Evolutionary conservation across 2,888 invertebrate genomes (phyloP), one percentile per base, ranked within the genome.

Genomic region (Drosophila demipolita): DNA sequence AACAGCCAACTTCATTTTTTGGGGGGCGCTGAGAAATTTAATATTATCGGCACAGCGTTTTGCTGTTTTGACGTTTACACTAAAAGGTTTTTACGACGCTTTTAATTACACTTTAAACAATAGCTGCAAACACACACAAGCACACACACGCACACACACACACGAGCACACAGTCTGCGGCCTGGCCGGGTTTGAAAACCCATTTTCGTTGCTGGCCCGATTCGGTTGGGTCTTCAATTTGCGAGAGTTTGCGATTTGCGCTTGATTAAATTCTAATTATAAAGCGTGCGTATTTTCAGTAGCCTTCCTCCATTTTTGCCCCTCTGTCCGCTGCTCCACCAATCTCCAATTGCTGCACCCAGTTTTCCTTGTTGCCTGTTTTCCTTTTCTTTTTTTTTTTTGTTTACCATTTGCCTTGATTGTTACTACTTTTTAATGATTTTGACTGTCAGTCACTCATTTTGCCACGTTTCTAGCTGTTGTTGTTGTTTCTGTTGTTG

Each of bases 241-340:
- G 86, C 78, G 61, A 75, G 63, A 83, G 88, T 79, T 87, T 75
- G 87, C 90, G 89, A 90, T 88, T 87, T 88, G 84, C 84, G 90
- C 87, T 90, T 88, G 87, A 88, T 88, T 88, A 88, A 90, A 90
- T 88, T 90, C 90, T 88, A 88, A 88, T 88, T 88, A 88, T 88
- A 88, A 87, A 86, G 83, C 83, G 78, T 88, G 86, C 83, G 90
- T 90, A 86, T 86, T 88, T 85, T 57, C 68, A 72, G 70, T 55
- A 49, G 66, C 66, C 68, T 53, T 8, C 66, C 55, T 58, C 38
- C 61, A 49, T 53, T 49, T n/a, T n/a, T 36, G 7, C 20, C 40
- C 32, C 32, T 4, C n/a, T 20, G 8, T 8, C 40, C 40, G 5
- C 1, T 6, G 17, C 5, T 4, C 50, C 6, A 15, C 45, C 45